phyloP scores from a whole-genome alignment of 2,113 vertebrate genomes.

The Petrocephalus microphthalmus region DNA sequence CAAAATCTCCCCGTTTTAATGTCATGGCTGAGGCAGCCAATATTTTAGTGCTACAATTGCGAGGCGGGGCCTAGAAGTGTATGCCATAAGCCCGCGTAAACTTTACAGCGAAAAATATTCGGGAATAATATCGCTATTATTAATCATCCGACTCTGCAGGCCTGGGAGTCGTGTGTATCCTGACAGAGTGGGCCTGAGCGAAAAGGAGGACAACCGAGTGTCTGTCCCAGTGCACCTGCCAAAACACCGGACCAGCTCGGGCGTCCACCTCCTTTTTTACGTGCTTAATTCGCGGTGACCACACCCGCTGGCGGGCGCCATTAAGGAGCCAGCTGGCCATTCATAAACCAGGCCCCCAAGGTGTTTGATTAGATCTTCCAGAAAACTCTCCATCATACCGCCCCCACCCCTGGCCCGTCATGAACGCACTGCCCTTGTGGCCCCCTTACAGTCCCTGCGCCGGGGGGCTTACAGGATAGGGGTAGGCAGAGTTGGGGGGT shows the following conservation, averaged over 20 bases:
- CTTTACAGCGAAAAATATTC: constrained; percentile 44
- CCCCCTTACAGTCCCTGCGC: neutral
- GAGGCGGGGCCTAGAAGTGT: constrained; percentile 45
- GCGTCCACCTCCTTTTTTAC: neutral
- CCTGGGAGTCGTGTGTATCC: constrained; percentile 20
- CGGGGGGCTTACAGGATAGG: constrained; percentile 22
- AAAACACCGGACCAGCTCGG: neutral
- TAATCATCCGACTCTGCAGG: constrained; percentile 37
- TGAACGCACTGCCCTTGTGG: neutral
- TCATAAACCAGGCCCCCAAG: constrained; percentile 20
- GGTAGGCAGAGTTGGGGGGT: constrained; percentile 39
- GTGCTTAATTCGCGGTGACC: neutral
- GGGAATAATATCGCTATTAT: constrained; percentile 35
- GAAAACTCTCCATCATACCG: constrained; percentile 17
- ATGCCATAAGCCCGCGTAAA: constrained; percentile 49
- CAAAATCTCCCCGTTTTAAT: constrained; percentile 74
- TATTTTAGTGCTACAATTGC: constrained; percentile 56
- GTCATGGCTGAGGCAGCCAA: constrained; percentile 65
- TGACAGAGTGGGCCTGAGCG: neutral
- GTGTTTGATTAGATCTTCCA: constrained; percentile 14
- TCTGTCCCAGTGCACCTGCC: neutral
- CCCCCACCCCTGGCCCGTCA: constrained; percentile 23
- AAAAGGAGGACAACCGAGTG: neutral
- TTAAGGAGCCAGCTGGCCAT: constrained; percentile 1
- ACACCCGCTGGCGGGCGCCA: neutral